Percentiles rank a stretch among this genome's conserved stretches.
Conservation (phyloP, 2,113 vertebrate genomes). For the Australoheros scitulus region DNA sequence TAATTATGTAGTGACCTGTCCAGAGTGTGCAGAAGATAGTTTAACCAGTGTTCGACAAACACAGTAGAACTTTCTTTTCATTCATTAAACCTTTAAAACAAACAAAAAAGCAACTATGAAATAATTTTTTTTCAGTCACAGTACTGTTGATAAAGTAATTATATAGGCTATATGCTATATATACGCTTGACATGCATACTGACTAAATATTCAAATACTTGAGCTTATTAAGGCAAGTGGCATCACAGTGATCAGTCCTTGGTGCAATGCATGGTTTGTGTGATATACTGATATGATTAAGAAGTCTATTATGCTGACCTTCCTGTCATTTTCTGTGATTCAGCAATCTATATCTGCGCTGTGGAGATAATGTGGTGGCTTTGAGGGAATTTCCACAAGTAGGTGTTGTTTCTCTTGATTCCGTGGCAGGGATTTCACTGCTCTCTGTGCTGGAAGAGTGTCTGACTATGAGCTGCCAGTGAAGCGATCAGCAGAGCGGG, state of each 20-base stretch:
- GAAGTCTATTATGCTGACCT: slow-evolving; percentile 1
- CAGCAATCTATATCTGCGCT: slow-evolving; percentile 43
- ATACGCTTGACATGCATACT: neutral
- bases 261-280: neutral
- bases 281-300: neutral
- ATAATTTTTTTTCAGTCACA: neutral
- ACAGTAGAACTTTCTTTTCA: slow-evolving; percentile 6
- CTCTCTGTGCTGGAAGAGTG: slow-evolving; percentile 11
- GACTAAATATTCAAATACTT: slow-evolving; percentile 30
- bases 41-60: neutral
- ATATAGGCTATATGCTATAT: neutral
- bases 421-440: slow-evolving; percentile 15
- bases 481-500: slow-evolving; percentile 27
- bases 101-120: neutral
- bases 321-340: slow-evolving; percentile 32
- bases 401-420: slow-evolving; percentile 33
- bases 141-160: slow-evolving; percentile 23
- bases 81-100: neutral
- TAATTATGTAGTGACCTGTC: neutral
- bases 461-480: slow-evolving; percentile 27
- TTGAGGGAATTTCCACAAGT: slow-evolving; percentile 63
- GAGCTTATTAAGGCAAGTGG: neutral
- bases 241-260: slow-evolving; percentile 4
- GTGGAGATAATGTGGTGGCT: slow-evolving; percentile 50
- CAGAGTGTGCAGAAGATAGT: neutral